phyloP scores from a whole-genome alignment of 2,113 vertebrate species.

The Poeciliopsis prolifica region DNA sequence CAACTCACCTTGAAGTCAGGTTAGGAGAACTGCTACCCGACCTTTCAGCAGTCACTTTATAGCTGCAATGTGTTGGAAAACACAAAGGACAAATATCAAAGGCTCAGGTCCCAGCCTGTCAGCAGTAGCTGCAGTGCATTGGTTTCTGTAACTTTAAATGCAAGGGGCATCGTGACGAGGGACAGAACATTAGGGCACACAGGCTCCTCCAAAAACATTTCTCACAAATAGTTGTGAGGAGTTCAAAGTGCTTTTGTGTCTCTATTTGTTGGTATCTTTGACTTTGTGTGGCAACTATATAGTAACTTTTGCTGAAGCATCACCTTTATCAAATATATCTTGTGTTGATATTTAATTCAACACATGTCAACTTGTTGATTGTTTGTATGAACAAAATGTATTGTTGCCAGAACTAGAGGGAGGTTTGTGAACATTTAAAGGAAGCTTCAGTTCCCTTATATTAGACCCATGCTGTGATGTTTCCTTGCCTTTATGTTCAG shows the following conservation, averaged over 20 bases:
- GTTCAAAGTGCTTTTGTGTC: background rate
- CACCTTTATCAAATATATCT: no score
- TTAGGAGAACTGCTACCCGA: conserved; percentile 26
- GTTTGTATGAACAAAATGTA: no score
- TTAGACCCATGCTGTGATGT: no score
- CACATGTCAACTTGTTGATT: no score
- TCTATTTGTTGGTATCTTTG: background rate
- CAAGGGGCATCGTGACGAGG: conserved; percentile 33
- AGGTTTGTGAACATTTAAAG: no score
- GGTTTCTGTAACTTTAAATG: conserved; percentile 50
- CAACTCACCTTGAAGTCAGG: conserved; percentile 25
- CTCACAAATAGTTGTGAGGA: background rate
- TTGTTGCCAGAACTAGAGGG: no score
- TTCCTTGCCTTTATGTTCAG: no score
- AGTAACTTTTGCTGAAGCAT: no score
- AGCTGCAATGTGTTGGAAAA: conserved; percentile 37
- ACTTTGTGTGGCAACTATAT: background rate
- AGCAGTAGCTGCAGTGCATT: conserved; percentile 24
- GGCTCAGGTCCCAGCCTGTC: conserved; percentile 39
- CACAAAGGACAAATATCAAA: conserved; percentile 67
- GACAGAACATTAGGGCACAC: conserved; percentile 37
- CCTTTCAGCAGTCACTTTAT: conserved; percentile 38
- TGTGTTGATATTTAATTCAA: no score
- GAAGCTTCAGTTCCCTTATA: no score
- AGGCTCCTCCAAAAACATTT: conserved; percentile 35